Evolutionary conservation across 1,140 invertebrate genomes (phyloP), one percentile per base, ranked within the genome.

Genomic region (Trypoxylus dichotomus): DNA sequence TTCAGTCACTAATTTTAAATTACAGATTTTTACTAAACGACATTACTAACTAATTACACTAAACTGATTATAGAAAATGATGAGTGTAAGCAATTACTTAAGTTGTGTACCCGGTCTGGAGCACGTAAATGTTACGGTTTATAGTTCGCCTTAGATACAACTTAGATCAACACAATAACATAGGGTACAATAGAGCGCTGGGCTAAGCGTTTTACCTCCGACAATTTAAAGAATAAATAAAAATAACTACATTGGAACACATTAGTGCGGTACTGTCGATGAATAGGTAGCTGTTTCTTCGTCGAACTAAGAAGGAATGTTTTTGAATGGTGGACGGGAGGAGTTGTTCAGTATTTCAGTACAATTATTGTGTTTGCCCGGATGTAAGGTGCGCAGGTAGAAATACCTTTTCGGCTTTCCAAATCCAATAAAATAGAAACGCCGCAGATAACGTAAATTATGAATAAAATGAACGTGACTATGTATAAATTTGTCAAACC

Each of bases 181-280:
- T 27, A 21, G 27, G 60, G 60, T 27, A 54, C 47, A 19, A 68
- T 68, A 68, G 60, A 15, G 15, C 19, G 19, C 21, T 10, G 60
- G 21, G 24, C 60, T 68, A 68, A 68, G 24, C 60, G 27, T 68
- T 68, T 29, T 68, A 68, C 25, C 37, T 42, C 29, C 32, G 41
- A 74, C 72, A 43, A 74, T 74, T 42, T 74, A 32, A 74, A 74
- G 41, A 74, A 74, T 74, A 74, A 74, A 74, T 74, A 74, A 37
- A 74, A 74, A 74, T 74, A 74, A 43, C 72, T 74, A 74, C 72
- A 74, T 74, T 74, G 72, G 72, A 74, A 43, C 32, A 74, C 72
- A 74, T 43, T 74, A 74, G 41, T 42, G 47, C 47, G 72, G 29
- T 74, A 43, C 27, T 8, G 15, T 0, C n/a, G 72, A 41, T 74